Conservation (phyloP, 2,113 vertebrate genomes). For the Pardalotus punctatus region DNA sequence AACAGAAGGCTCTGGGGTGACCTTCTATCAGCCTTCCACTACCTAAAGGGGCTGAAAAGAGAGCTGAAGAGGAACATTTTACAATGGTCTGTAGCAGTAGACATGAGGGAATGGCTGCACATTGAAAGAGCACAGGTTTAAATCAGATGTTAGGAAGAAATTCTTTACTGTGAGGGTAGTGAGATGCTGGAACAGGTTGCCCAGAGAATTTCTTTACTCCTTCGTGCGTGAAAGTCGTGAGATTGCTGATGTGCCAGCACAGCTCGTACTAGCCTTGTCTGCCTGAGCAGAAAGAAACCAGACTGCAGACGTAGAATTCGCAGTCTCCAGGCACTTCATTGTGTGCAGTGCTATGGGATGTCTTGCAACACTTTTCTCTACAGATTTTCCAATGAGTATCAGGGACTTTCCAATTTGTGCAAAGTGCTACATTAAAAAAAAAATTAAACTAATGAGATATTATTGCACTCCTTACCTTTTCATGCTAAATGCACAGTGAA, state of each 20-base stretch:
- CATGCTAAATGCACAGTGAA: neutral
- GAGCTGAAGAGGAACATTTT: neutral
- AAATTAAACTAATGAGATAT: neutral
- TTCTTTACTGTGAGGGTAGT: neutral
- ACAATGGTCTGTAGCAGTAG: neutral
- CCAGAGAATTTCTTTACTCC: neutral
- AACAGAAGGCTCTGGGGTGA: neutral
- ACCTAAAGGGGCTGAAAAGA: neutral
- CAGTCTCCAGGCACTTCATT: neutral
- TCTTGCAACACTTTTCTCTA: neutral
- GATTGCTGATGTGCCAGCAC: neutral
- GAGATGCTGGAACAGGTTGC: neutral
- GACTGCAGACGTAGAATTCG: neutral
- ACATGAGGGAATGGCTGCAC: neutral
- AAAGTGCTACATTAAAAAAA: neutral
- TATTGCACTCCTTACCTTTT: neutral
- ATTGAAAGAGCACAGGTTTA: neutral
- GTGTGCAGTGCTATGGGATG: rapidly evolving
- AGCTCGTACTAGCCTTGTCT: neutral
- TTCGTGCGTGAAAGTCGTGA: neutral
- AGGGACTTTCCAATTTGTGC: neutral
- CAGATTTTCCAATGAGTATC: neutral
- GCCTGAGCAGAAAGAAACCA: neutral
- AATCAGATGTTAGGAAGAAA: neutral
- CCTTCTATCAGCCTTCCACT: neutral